phyloP scores from a whole-genome alignment of 2,797 vertebrate genomes.

The Megaceryle alcyon region DNA sequence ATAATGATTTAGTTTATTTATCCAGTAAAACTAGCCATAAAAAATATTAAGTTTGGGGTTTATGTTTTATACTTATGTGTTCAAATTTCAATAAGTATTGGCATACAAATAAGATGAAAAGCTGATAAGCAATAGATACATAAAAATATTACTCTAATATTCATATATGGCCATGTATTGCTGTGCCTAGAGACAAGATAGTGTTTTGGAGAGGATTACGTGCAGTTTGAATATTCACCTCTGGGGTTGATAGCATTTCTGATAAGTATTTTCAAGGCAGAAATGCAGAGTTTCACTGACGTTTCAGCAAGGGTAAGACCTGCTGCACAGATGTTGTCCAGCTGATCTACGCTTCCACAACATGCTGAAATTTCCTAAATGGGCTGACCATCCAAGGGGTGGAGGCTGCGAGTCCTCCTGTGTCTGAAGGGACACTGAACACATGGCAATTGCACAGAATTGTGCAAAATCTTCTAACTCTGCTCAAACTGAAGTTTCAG shows the following conservation, averaged over 20 bases:
- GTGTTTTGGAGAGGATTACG: rapidly evolving
- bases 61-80: background rate
- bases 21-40: background rate
- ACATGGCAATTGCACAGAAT: background rate
- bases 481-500: background rate
- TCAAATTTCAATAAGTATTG: background rate
- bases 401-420: background rate
- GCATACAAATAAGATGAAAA: background rate
- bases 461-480: background rate
- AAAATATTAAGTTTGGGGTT: background rate
- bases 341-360: background rate
- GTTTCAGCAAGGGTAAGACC: background rate
- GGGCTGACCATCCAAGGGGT: background rate
- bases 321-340: background rate
- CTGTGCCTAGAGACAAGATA: background rate
- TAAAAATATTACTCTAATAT: background rate
- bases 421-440: background rate
- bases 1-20: background rate
- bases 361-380: background rate
- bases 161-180: background rate
- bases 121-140: background rate
- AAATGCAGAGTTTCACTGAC: background rate
- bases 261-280: background rate
- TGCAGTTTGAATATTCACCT: background rate
- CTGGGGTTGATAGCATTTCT: background rate